A percentile compares a stretch with the other conserved stretches of the same genome.
Conservation (phyloP, 2,888 invertebrate genomes). For the Rhabditoides inermis region DNA sequence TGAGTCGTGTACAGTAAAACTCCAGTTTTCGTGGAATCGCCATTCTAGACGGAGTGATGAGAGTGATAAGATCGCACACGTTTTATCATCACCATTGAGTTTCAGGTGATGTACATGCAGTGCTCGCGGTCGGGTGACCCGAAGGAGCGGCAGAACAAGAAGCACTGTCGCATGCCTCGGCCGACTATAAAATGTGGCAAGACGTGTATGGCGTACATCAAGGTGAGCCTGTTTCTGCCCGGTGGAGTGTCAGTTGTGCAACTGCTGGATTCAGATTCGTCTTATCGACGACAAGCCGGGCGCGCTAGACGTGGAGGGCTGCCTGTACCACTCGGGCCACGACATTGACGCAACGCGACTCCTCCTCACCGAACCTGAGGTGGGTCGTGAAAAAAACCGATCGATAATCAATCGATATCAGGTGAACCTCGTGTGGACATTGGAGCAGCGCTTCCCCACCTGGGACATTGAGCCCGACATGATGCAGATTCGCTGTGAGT, state of each 20-base stretch:
- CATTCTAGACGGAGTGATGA: background rate
- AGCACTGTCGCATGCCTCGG: conserved; percentile 24
- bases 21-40: background rate
- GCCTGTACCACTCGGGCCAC: conserved; percentile 29
- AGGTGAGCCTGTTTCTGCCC: too few relatives aligned
- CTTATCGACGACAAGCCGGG: background rate
- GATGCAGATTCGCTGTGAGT: too few relatives aligned
- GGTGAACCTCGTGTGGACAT: too few relatives aligned
- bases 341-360: conserved; percentile 24
- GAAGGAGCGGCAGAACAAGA: conserved; percentile 31
- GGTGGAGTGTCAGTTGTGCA: too few relatives aligned
- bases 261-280: background rate
- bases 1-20: background rate
- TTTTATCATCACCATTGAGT: background rate
- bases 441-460: too few relatives aligned
- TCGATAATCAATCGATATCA: too few relatives aligned
- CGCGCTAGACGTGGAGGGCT: conserved; percentile 18
- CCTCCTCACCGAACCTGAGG: too few relatives aligned
- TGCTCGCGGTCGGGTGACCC: conserved; percentile 31
- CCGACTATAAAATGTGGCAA: conserved; percentile 31
- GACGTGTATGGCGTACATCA: conserved; percentile 32
- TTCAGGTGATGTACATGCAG: conserved; percentile 25
- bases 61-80: background rate
- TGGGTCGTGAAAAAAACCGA: too few relatives aligned
- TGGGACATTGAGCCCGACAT: too few relatives aligned